A percentile compares a stretch with the other conserved stretches of the same genome.
Conservation (phyloP, 1,140 invertebrate genomes). For the Dendroctonus ponderosae region DNA sequence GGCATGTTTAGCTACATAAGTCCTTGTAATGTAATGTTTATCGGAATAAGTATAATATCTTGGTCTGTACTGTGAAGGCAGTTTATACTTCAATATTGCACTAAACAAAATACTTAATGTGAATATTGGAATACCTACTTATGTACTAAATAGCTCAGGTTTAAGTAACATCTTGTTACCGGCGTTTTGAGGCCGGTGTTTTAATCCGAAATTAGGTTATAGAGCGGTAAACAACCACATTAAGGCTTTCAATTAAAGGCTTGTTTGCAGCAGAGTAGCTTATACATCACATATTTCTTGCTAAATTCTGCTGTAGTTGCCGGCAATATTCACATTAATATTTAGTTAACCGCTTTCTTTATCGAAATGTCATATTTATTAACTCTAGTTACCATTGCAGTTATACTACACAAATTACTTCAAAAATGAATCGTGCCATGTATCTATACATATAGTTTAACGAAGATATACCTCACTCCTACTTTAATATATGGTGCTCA, state of each 20-base stretch:
- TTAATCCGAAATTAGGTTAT: too few relatives aligned
- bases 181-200: too few relatives aligned
- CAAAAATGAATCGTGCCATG: slow-evolving; percentile 20
- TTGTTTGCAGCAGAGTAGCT: too few relatives aligned
- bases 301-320: too few relatives aligned
- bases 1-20: too few relatives aligned
- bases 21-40: neutral
- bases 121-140: too few relatives aligned
- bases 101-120: too few relatives aligned
- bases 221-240: too few relatives aligned
- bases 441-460: slow-evolving; percentile 18
- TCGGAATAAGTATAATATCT: neutral
- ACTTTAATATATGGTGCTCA: slow-evolving; percentile 29
- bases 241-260: too few relatives aligned
- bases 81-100: slow-evolving; percentile 2
- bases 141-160: too few relatives aligned
- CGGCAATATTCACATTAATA: neutral
- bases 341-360: neutral
- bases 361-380: slow-evolving; percentile 13
- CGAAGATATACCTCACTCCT: slow-evolving; percentile 24
- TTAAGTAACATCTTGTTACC: too few relatives aligned
- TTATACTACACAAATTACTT: slow-evolving; percentile 10
- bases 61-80: neutral
- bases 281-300: too few relatives aligned
- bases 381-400: slow-evolving; percentile 28